Conservation (phyloP, 2,888 invertebrate genomes). For the Tiliacea aurago region DNA sequence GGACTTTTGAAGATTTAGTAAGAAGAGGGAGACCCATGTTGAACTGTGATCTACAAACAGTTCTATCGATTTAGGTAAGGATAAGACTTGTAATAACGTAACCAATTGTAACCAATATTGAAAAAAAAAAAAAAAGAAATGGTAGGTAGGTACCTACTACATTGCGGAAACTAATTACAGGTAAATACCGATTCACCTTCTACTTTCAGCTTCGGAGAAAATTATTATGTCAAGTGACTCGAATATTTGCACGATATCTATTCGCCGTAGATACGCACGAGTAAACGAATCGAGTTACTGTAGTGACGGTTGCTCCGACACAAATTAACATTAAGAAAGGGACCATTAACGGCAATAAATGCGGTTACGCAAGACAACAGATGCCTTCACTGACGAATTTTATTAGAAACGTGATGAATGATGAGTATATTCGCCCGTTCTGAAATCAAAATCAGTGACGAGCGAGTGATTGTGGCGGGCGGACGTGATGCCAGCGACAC, state of each 20-base stretch:
- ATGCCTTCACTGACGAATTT: constrained; percentile 82
- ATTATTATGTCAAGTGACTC: constrained; percentile 33
- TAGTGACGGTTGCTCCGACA: constrained; percentile 69
- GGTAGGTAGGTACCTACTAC: background rate
- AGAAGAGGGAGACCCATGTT: background rate
- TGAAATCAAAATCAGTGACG: constrained; percentile 84
- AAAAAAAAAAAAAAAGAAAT: no score
- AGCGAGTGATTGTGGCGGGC: constrained; percentile 79
- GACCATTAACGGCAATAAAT: constrained; percentile 87
- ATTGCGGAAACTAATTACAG: constrained; percentile 43
- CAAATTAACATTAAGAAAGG: constrained; percentile 84
- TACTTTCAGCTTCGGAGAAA: constrained; percentile 29
- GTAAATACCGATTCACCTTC: constrained; percentile 16
- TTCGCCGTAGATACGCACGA: constrained; percentile 61
- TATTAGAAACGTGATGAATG: constrained; percentile 89
- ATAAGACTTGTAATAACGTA: background rate
- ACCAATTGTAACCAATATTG: background rate
- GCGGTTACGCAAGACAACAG: constrained; percentile 88
- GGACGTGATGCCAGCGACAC: constrained; percentile 86
- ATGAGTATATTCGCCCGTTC: constrained; percentile 75
- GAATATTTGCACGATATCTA: constrained; percentile 56
- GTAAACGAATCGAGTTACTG: constrained; percentile 68
- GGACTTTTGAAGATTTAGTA: constrained; percentile 10
- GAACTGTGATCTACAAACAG: background rate
- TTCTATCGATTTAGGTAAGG: background rate